Percentiles rank a stretch among this genome's conserved stretches.
These are phyloP conservation scores for Sceliomorpha sp. DNA, from an alignment of 2,888 invertebrate species.

Conservation along the genomic window DNA sequence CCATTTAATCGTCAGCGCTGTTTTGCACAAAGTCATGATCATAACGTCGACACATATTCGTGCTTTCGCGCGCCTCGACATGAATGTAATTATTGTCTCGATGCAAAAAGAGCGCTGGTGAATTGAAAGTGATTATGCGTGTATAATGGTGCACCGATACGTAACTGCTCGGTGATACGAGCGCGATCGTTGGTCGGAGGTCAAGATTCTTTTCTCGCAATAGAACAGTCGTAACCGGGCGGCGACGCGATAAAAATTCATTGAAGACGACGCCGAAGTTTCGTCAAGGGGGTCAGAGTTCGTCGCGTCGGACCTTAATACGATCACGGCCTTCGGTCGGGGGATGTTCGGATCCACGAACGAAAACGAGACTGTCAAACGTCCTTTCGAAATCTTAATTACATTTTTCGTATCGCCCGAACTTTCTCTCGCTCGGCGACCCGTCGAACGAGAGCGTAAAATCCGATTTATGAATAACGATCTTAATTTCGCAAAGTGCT, in stretches of 20 bases:
- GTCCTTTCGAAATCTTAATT: no score
- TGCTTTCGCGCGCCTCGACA: constrained; percentile 10
- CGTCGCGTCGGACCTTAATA: constrained; percentile 16
- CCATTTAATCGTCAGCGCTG: constrained; percentile 13
- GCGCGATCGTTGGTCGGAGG: constrained; percentile 46
- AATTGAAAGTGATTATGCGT: constrained; percentile 47
- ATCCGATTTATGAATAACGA: no score
- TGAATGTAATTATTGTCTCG: constrained; percentile 48
- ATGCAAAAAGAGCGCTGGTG: constrained; percentile 20
- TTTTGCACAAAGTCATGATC: constrained; percentile 26
- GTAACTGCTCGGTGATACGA: constrained; percentile 26
- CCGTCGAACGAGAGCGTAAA: no score
- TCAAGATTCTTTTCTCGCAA: constrained; percentile 38
- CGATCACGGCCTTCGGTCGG: no score
- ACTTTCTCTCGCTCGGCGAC: no score
- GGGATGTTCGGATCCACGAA: no score
- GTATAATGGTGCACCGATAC: constrained; percentile 31
- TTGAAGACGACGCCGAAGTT: constrained; percentile 41
- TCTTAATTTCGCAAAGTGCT: no score
- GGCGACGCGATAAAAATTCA: constrained; percentile 36
- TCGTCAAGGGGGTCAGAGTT: constrained; percentile 38
- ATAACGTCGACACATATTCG: constrained; percentile 19
- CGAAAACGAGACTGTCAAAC: no score
- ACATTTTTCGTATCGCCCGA: no score
- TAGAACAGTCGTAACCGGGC: constrained; percentile 11